Conservation (phyloP, 2,797 vertebrate species). For the Linurgus olivaceus region DNA sequence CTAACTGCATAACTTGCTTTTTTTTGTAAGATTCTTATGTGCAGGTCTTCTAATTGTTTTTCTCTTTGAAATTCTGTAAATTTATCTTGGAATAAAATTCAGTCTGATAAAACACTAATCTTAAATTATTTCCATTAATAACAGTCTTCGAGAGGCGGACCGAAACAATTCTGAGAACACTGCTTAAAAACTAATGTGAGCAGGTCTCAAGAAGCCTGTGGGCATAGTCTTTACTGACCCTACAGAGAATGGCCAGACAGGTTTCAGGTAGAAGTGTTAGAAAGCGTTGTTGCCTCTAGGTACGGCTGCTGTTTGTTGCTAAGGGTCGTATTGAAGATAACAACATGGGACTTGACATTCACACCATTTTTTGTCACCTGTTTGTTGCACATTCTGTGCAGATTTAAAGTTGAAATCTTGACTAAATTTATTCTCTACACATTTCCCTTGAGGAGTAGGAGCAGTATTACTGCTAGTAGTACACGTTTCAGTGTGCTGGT, state of each 20-base stretch:
- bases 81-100: conserved; percentile 13
- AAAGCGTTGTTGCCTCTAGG: neutral
- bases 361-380: conserved; percentile 64
- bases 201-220: neutral
- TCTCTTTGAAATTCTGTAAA: conserved; percentile 15
- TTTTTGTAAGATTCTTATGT: neutral
- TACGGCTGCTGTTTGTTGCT: conserved; percentile 32
- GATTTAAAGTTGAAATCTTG: conserved; percentile 72
- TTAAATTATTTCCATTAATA: conserved; percentile 2
- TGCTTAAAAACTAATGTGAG: neutral
- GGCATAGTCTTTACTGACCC: neutral
- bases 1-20: neutral
- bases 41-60: conserved; percentile 13
- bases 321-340: conserved; percentile 33
- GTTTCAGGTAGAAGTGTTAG: conserved; percentile 3
- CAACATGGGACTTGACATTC: conserved; percentile 52
- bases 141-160: conserved; percentile 32
- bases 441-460: conserved; percentile 81
- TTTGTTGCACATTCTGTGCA: conserved; percentile 73
- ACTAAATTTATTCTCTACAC: conserved; percentile 79
- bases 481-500: conserved; percentile 79
- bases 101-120: neutral
- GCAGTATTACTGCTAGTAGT: conserved; percentile 78
- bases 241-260: conserved; percentile 23
- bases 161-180: neutral